Evolutionary conservation across 2,888 invertebrate species (phyloP).

Genomic region (Eupithecia insigniata): DNA sequence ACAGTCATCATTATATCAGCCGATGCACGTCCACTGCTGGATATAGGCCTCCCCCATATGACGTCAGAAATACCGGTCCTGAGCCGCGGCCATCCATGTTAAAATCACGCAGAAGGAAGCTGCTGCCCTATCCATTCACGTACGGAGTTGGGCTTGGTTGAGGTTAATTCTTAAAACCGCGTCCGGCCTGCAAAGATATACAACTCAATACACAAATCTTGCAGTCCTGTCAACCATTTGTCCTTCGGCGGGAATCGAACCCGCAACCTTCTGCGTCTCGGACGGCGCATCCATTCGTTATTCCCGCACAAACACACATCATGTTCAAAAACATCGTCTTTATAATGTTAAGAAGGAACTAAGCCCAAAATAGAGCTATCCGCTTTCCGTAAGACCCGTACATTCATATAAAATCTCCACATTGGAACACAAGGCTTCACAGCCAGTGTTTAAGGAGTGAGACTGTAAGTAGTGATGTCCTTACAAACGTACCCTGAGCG

Average conservation of each 20-base stretch:
- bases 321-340: not conserved
- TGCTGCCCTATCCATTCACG: too few relatives aligned
- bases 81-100: too few relatives aligned
- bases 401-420: not conserved
- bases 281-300: not conserved
- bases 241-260: not conserved
- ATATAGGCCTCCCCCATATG: too few relatives aligned
- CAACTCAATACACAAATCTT: not conserved
- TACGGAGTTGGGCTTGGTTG: too few relatives aligned
- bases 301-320: not conserved
- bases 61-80: too few relatives aligned
- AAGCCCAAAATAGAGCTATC: not conserved
- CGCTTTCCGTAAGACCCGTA: not conserved
- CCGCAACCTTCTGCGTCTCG: not conserved
- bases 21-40: too few relatives aligned
- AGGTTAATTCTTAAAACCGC: too few relatives aligned
- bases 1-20: too few relatives aligned
- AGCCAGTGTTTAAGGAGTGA: conserved; percentile 23
- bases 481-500: conserved; percentile 16
- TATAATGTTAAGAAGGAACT: not conserved
- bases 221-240: not conserved
- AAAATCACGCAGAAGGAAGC: too few relatives aligned
- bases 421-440: conserved; percentile 17
- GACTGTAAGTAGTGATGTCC: conserved; percentile 28
- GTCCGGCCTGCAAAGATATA: too few relatives aligned